phyloP scores from a whole-genome alignment of 2,797 vertebrate species.

The Allobates femoralis region DNA sequence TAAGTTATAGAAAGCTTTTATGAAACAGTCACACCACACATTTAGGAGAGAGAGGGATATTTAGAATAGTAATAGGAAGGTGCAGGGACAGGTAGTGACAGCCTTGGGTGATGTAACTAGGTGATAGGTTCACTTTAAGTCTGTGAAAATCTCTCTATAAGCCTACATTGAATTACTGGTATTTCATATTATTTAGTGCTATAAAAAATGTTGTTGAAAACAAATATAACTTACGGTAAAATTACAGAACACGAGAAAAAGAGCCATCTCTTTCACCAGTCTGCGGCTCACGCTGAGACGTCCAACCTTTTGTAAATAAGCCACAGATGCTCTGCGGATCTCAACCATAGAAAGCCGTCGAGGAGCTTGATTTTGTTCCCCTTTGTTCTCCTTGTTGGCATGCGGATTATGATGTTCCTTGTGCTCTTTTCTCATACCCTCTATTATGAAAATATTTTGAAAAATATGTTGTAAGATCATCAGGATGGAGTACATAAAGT shows the following conservation, averaged over 20 bases:
- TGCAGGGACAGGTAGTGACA: too few species aligned
- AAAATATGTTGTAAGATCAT: conserved; percentile 84
- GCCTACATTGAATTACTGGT: neutral
- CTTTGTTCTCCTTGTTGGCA: neutral
- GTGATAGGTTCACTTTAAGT: too few species aligned
- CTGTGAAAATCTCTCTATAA: neutral
- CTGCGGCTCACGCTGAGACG: conserved; percentile 78
- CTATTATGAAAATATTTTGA: conserved; percentile 91
- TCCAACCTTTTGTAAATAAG: conserved; percentile 69
- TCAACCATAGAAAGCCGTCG: conserved; percentile 64
- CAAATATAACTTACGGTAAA: conserved; percentile 81
- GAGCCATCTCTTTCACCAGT: conserved; percentile 81
- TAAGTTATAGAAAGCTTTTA: too few species aligned
- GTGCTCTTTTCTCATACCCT: conserved; percentile 78
- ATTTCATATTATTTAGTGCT: neutral
- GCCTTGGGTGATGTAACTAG: too few species aligned
- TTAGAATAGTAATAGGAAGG: too few species aligned
- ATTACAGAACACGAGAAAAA: conserved; percentile 89
- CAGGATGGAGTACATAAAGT: conserved; percentile 83
- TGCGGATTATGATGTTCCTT: conserved; percentile 43
- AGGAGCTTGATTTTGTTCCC: neutral
- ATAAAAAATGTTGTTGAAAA: neutral
- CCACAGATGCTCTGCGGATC: conserved; percentile 68
- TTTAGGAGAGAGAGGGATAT: too few species aligned
- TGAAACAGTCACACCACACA: too few species aligned